A percentile compares a stretch with the other conserved stretches of the same genome.
phyloP scores from a whole-genome alignment of 2,797 vertebrate genomes.

The Rhadinocentrus ornatus region DNA sequence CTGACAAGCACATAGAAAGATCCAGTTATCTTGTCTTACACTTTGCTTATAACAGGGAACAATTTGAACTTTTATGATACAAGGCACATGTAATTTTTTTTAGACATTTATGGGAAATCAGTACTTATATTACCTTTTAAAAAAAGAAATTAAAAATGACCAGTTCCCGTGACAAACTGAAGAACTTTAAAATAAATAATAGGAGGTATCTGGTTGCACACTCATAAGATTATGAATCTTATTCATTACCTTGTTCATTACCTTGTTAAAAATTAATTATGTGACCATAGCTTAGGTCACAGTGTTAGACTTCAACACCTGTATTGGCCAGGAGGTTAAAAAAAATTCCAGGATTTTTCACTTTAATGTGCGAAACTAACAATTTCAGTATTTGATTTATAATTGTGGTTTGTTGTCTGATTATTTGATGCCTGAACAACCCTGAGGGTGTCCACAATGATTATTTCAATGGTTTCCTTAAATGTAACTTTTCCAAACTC shows the following conservation, averaged over 20 bases:
- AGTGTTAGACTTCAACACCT: not conserved
- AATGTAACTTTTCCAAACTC: too few relatives aligned
- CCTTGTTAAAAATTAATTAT: too few relatives aligned
- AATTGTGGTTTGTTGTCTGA: not conserved
- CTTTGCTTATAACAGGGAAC: conserved; percentile 10
- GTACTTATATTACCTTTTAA: not conserved
- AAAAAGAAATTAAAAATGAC: not conserved
- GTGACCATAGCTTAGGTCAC: not conserved
- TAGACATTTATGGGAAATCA: not conserved
- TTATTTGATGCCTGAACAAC: not conserved
- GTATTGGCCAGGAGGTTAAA: not conserved
- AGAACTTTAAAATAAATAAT: not conserved
- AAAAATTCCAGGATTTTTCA: not conserved
- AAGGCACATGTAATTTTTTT: not conserved
- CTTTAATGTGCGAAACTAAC: not conserved
- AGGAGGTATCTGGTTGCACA: not conserved
- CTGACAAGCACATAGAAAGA: conserved; percentile 47
- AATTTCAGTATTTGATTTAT: not conserved
- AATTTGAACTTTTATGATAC: conserved; percentile 2
- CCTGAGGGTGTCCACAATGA: not conserved
- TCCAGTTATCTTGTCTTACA: conserved; percentile 39
- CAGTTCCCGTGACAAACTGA: not conserved
- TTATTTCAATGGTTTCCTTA: too few relatives aligned
- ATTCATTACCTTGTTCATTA: too few relatives aligned
- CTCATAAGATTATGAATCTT: not conserved